Evolutionary conservation across 2,888 invertebrate genomes (phyloP).

Genomic region (Coenonympha arcania): DNA sequence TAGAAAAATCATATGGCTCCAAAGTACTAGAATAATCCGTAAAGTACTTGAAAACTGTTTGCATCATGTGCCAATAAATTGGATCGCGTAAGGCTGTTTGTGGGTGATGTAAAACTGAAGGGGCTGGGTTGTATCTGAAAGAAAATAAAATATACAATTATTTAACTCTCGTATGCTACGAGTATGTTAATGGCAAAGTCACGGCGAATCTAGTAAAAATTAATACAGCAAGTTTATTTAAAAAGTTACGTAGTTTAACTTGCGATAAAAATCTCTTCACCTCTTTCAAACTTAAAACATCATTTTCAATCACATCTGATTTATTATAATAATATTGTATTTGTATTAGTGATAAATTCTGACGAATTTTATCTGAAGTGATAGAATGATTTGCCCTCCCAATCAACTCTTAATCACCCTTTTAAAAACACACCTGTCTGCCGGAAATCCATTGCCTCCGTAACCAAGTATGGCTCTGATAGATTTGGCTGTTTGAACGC

Average conservation of each 20-base stretch:
- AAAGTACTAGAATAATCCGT: constrained; percentile 45
- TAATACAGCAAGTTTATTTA: background rate
- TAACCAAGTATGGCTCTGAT: constrained; percentile 54
- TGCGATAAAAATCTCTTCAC: too few species aligned
- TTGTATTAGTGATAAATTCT: too few species aligned
- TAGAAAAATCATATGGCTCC: constrained; percentile 43
- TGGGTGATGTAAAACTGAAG: constrained; percentile 57
- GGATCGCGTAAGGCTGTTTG: constrained; percentile 61
- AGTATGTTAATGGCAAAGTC: background rate
- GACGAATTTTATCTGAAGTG: too few species aligned
- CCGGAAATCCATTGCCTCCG: constrained; percentile 44
- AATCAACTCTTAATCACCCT: too few species aligned
- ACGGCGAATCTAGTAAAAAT: too few species aligned
- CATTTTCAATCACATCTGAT: too few species aligned
- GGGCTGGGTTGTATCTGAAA: constrained; percentile 60
- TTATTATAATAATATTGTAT: too few species aligned
- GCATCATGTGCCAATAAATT: constrained; percentile 52
- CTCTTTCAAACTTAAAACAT: too few species aligned
- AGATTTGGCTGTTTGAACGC: constrained; percentile 47
- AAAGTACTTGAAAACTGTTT: constrained; percentile 49
- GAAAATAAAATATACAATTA: background rate
- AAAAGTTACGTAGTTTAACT: too few species aligned
- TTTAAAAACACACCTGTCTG: constrained; percentile 47
- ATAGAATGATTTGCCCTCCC: too few species aligned
- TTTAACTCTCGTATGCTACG: background rate